These are phyloP conservation scores for Caenorhabditis sp. DNA, from an alignment of 2,888 invertebrate genomes.

Conservation along the genomic window DNA sequence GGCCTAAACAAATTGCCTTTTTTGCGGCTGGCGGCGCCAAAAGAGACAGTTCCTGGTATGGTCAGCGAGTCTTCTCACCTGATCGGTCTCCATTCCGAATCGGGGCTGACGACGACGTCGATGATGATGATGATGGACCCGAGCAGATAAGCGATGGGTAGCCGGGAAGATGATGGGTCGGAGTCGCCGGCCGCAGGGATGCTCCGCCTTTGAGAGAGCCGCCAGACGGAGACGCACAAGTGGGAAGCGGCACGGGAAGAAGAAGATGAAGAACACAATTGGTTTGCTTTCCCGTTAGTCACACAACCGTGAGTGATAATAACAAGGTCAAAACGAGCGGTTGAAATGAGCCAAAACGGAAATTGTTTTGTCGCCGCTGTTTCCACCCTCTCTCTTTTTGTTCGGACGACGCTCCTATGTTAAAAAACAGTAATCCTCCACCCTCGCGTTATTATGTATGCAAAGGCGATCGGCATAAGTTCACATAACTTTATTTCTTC, in stretches of 20 bases:
- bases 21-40: slow-evolving; percentile 24
- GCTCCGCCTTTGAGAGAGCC: slow-evolving; percentile 51
- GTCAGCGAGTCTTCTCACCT: slow-evolving; percentile 33
- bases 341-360: not conserved
- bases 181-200: slow-evolving; percentile 10
- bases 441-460: slow-evolving; percentile 16
- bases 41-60: slow-evolving; percentile 21
- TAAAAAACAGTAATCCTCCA: slow-evolving; percentile 32
- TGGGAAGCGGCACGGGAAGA: slow-evolving; percentile 33
- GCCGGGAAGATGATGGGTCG: slow-evolving; percentile 28
- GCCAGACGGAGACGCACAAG: slow-evolving; percentile 22
- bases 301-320: slow-evolving; percentile 15
- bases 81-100: slow-evolving; percentile 41
- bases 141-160: too few relatives aligned
- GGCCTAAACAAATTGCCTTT: slow-evolving; percentile 47
- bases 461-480: slow-evolving; percentile 7
- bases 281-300: slow-evolving; percentile 28
- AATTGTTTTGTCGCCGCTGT: not conserved
- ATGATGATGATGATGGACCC: not conserved
- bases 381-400: not conserved
- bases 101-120: slow-evolving; percentile 1
- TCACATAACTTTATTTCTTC: slow-evolving; percentile 9
- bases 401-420: not conserved
- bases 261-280: slow-evolving; percentile 17
- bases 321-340: slow-evolving; percentile 19